Conservation (phyloP, 2,113 vertebrate species). For the Coregonus clupeaformis region DNA sequence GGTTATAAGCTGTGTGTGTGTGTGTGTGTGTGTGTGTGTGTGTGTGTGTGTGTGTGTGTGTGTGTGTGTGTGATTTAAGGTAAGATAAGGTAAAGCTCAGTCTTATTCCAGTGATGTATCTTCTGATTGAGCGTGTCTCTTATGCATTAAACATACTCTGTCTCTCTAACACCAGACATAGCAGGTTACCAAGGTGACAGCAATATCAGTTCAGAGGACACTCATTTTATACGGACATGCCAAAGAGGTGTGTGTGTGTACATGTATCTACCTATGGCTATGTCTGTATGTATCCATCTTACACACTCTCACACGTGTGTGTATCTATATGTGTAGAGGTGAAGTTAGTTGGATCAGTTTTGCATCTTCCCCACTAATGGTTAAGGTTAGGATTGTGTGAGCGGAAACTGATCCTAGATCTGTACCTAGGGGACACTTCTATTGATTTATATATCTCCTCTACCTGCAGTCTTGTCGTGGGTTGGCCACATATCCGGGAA, state of each 20-base stretch:
- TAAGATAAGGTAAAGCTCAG: background rate
- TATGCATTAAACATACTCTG: conserved; percentile 1
- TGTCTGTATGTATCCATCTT: background rate
- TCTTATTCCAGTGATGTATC: background rate
- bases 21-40: background rate
- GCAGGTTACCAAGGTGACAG: background rate
- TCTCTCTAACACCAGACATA: background rate
- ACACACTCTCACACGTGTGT: background rate
- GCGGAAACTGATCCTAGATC: too few relatives aligned
- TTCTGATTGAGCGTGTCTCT: background rate
- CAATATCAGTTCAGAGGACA: background rate
- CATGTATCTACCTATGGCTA: background rate
- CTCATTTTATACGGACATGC: background rate
- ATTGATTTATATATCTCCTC: background rate
- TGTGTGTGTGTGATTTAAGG: background rate
- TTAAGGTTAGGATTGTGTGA: too few relatives aligned
- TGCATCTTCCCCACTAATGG: too few relatives aligned
- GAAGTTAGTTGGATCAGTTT: background rate
- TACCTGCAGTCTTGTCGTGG: conserved; percentile 95
- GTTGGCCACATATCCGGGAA: conserved; percentile 90
- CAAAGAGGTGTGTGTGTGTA: background rate
- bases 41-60: background rate
- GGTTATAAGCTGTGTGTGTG: background rate
- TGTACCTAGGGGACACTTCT: too few relatives aligned
- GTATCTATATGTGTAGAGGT: background rate